A percentile compares a stretch with the other conserved stretches of the same genome.
Evolutionary conservation across 2,888 invertebrate genomes (phyloP).

Genomic region (Acronicta psi): DNA sequence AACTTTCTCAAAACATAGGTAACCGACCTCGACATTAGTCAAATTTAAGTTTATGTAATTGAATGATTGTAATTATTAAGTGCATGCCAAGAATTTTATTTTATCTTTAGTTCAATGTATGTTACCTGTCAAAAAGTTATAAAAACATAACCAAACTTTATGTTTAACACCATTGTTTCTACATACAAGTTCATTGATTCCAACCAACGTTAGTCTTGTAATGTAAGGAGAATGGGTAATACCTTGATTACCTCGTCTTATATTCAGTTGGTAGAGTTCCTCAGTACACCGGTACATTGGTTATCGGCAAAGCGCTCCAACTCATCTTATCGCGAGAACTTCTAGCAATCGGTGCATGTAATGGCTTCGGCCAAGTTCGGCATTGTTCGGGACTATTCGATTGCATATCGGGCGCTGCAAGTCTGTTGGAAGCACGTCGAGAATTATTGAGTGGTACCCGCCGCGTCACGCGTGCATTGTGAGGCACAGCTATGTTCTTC

Average conservation of each 20-base stretch:
- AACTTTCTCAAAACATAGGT: neutral
- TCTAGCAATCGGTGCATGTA: slow-evolving; percentile 40
- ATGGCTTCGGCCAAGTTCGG: slow-evolving; percentile 38
- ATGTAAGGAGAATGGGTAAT: too few species aligned
- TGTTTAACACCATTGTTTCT: too few species aligned
- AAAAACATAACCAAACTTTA: too few species aligned
- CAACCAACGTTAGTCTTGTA: too few species aligned
- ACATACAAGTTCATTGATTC: too few species aligned
- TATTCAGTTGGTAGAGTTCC: neutral
- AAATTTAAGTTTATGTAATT: too few species aligned
- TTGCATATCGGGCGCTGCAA: slow-evolving; percentile 42
- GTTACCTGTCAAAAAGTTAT: too few species aligned
- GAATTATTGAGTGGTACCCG: slow-evolving; percentile 30
- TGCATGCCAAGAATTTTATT: too few species aligned
- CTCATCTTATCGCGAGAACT: slow-evolving; percentile 37
- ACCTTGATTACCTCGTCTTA: neutral
- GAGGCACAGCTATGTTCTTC: slow-evolving; percentile 1
- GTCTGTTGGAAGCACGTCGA: slow-evolving; percentile 11
- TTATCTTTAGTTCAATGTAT: too few species aligned
- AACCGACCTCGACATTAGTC: too few species aligned
- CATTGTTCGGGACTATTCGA: slow-evolving; percentile 42
- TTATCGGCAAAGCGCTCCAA: slow-evolving; percentile 44
- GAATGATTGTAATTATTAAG: too few species aligned
- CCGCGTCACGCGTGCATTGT: slow-evolving; percentile 14
- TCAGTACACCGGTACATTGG: slow-evolving; percentile 26